Evolutionary conservation across 2,888 invertebrate species (phyloP).

Genomic region (Stegana nigrithorax): DNA sequence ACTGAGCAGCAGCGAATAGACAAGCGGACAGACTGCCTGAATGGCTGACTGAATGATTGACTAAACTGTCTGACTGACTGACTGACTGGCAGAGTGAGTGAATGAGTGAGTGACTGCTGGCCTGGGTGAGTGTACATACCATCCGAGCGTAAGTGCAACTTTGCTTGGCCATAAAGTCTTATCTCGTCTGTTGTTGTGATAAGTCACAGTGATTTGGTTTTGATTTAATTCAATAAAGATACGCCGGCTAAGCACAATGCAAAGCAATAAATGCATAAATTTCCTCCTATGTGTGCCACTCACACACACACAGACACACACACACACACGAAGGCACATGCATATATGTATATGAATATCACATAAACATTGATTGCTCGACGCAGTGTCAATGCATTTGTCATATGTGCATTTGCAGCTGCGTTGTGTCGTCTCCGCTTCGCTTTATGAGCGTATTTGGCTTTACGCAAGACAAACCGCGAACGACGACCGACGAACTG

Average conservation of each 20-base stretch:
- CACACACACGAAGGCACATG: too few relatives aligned
- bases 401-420: slow-evolving; percentile 15
- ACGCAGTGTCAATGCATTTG: slow-evolving; percentile 5
- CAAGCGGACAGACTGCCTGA: too few relatives aligned
- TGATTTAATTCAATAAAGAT: slow-evolving; percentile 14
- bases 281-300: slow-evolving; percentile 18
- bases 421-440: background rate
- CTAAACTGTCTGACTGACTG: too few relatives aligned
- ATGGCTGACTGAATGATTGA: too few relatives aligned
- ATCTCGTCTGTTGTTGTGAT: background rate
- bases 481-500: too few relatives aligned
- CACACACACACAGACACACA: background rate
- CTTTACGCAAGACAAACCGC: slow-evolving; percentile 4
- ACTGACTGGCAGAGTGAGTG: background rate
- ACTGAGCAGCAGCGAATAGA: too few relatives aligned
- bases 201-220: slow-evolving; percentile 10
- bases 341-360: background rate
- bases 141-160: background rate
- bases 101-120: background rate
- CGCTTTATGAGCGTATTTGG: slow-evolving; percentile 2
- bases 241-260: background rate
- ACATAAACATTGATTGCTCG: background rate
- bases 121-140: background rate
- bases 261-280: slow-evolving; percentile 11
- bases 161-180: background rate